Percentiles rank a stretch among this genome's conserved stretches.
These are phyloP conservation scores for Narcine bancroftii DNA, from an alignment of 2,113 vertebrate genomes.

Conservation along the genomic window DNA sequence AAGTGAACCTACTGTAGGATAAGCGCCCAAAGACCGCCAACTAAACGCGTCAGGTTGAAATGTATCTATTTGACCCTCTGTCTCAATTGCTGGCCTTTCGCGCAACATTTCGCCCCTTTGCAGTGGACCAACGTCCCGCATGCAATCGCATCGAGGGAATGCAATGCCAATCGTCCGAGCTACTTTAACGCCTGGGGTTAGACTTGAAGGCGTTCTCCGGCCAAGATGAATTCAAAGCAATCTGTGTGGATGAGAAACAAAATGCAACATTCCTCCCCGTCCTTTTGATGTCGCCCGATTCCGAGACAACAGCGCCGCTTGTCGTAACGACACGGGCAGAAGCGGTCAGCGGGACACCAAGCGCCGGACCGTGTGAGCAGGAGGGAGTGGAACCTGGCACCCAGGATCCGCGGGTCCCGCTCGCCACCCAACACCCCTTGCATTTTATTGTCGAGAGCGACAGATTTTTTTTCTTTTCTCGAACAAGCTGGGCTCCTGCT, in stretches of 20 bases:
- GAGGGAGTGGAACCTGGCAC: too few relatives aligned
- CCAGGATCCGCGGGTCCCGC: neutral
- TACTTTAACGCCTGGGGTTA: neutral
- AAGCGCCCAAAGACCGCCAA: neutral
- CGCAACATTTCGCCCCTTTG: neutral
- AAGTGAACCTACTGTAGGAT: neutral
- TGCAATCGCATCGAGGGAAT: neutral
- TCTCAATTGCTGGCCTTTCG: too few relatives aligned
- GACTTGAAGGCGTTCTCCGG: neutral
- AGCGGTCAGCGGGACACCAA: too few relatives aligned
- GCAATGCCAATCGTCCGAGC: neutral
- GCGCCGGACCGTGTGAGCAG: too few relatives aligned
- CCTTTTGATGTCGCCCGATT: neutral
- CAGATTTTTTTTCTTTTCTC: neutral
- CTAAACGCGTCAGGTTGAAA: too few relatives aligned
- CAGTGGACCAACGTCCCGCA: neutral
- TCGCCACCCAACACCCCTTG: neutral
- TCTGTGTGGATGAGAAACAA: neutral
- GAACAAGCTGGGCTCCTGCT: neutral
- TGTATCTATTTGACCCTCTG: too few relatives aligned
- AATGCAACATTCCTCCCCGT: neutral
- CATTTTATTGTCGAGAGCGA: neutral
- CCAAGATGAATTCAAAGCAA: neutral
- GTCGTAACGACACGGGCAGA: neutral
- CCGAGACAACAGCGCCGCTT: slow-evolving; percentile 10